Evolutionary conservation across 2,113 vertebrate species (phyloP).

Genomic region (Dinomys branickii): DNA sequence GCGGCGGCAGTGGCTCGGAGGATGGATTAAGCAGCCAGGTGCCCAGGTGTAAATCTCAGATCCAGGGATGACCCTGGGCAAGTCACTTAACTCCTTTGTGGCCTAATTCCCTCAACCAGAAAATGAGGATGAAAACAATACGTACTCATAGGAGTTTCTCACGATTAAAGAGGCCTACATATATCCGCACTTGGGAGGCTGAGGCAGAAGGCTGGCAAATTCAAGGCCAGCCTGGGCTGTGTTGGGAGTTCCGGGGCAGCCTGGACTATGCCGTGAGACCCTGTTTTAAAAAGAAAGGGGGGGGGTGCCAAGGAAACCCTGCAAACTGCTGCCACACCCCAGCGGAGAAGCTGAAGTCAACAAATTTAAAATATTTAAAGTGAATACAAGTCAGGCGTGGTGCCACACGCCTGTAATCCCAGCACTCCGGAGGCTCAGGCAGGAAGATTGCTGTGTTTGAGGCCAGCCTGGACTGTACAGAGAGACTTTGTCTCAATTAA

Average conservation of each 20-base stretch:
- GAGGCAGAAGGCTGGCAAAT: neutral
- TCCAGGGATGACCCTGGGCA: neutral
- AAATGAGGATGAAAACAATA: neutral
- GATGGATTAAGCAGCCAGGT: neutral
- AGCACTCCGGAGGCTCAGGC: neutral
- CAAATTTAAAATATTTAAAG: neutral
- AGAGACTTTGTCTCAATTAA: neutral
- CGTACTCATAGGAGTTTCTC: neutral
- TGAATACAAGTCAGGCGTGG: neutral
- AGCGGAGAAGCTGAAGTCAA: neutral
- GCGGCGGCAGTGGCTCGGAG: neutral
- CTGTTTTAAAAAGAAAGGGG: neutral
- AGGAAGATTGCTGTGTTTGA: neutral
- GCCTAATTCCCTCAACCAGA: neutral
- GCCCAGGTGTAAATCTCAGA: neutral
- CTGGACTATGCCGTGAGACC: neutral
- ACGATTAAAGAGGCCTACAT: neutral
- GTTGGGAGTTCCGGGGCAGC: neutral
- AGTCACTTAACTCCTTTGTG: neutral
- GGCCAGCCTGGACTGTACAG: neutral
- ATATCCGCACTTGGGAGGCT: neutral
- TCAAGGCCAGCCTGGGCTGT: neutral
- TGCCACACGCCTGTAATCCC: neutral
- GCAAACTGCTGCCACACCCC: neutral
- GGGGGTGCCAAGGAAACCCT: neutral